phyloP scores from a whole-genome alignment of 2,113 vertebrate species.

The Ophthalmolycus amberensis region DNA sequence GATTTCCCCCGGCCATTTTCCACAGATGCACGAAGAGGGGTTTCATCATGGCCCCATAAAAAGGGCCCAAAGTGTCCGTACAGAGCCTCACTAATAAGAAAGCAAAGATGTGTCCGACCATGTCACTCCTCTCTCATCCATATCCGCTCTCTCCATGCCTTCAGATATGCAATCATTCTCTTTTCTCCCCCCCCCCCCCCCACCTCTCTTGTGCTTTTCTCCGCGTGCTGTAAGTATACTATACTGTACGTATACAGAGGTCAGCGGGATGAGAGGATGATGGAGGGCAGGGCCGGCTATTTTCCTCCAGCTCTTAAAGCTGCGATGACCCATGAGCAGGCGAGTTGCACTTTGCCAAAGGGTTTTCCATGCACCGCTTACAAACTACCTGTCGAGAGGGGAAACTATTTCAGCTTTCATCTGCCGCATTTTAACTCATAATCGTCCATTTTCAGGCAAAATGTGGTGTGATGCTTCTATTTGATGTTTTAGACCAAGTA shows the following conservation, averaged over 20 bases:
- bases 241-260: constrained; percentile 63
- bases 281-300: constrained; percentile 70
- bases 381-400: constrained; percentile 60
- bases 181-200: constrained; percentile 1
- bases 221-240: constrained; percentile 69
- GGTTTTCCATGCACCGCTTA: constrained; percentile 42
- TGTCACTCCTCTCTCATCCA: constrained; percentile 68
- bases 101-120: constrained; percentile 71
- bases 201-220: constrained; percentile 2
- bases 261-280: constrained; percentile 78
- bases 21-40: constrained; percentile 74
- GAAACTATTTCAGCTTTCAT: constrained; percentile 63
- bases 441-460: constrained; percentile 15
- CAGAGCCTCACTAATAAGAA: constrained; percentile 78
- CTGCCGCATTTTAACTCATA: constrained; percentile 29
- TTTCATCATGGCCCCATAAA: constrained; percentile 77
- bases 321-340: constrained; percentile 61
- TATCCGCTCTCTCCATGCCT: constrained; percentile 62
- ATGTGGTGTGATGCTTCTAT: neutral
- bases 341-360: constrained; percentile 74
- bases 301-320: constrained; percentile 75
- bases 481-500: neutral
- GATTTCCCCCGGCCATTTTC: constrained; percentile 82
- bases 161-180: constrained; percentile 78
- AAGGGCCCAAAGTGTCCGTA: constrained; percentile 73